These are phyloP conservation scores for Pica pica DNA, from an alignment of 2,113 vertebrate genomes.

Conservation along the genomic window DNA sequence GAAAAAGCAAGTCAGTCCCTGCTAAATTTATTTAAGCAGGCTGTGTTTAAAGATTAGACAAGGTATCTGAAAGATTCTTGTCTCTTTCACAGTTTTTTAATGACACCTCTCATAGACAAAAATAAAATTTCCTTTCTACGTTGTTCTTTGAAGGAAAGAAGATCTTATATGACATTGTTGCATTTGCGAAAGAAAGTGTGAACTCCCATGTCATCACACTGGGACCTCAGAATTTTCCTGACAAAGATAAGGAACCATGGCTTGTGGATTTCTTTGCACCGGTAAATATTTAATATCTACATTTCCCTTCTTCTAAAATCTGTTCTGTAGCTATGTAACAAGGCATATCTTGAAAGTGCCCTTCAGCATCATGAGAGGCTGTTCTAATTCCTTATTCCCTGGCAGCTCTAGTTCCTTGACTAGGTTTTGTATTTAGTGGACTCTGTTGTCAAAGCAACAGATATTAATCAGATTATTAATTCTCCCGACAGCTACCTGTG, in stretches of 20 bases:
- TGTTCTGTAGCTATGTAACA: not conserved
- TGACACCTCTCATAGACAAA: not conserved
- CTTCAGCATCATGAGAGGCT: not conserved
- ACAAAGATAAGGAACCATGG: slow-evolving; percentile 91
- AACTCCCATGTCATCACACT: slow-evolving; percentile 91
- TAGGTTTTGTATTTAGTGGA: not conserved
- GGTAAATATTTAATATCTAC: slow-evolving; percentile 69
- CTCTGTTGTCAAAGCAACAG: not conserved
- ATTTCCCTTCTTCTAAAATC: not conserved
- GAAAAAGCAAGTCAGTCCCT: not conserved
- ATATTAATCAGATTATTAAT: not conserved
- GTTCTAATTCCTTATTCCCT: not conserved
- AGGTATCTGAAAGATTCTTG: not conserved
- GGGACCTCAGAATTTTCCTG: slow-evolving; percentile 92
- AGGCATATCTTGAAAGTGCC: not conserved
- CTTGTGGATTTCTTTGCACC: slow-evolving; percentile 98
- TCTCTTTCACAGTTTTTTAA: not conserved
- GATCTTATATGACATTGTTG: slow-evolving; percentile 89
- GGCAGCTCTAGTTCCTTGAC: not conserved
- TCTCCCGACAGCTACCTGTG: not conserved
- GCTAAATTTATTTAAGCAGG: not conserved
- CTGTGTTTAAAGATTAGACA: not conserved
- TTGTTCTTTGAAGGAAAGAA: slow-evolving; percentile 82
- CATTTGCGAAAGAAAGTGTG: slow-evolving; percentile 94
- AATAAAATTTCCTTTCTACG: not conserved